Evolutionary conservation across 2,888 invertebrate species (phyloP), one percentile per base, ranked within the genome.

Genomic region (Tolmerus cingulatus): DNA sequence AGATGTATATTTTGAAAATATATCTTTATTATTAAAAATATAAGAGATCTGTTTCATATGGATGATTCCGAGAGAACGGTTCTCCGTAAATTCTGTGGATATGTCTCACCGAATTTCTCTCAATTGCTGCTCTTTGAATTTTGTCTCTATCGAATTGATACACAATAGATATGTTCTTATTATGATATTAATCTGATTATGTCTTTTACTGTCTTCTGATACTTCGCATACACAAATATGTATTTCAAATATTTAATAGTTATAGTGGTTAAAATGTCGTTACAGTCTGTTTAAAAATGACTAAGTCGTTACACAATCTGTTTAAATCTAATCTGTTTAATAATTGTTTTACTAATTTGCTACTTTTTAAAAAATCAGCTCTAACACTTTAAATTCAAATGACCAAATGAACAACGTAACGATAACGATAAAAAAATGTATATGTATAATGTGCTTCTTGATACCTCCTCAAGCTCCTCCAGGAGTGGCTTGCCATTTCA

Each of bases 251-350:
- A 81, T 81, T 46, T 30, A 81, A 51, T 51, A 51, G 43, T 84
- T 46, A 66, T 84, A 74, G 37, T 84, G 66, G 43, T 84, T 84
- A 84, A 84, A 84, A 84, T 84, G 84, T 66, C 66, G 37, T 84
- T 66, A 84, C 84, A 84, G 84, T 84, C 66, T 84, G 84, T 84
- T 84, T 84, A 84, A 84, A 84, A 74, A 66, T 84, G 74, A 84
- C 84, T 84, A 84, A 66, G 84, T 84, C 51, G 66, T 66, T 66
- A 84, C 84, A 84, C 74, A 84, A 66, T 66, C 66, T 66, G 23
- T 66, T 66, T 66, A 66, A 84, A 46, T 84, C 66, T 84, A 84
- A 84, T 66, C 30, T 84, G 51, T 74, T 66, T 82, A 82, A 51
- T 82, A 84, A 84, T 84, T 84, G 30, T 74, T 84, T n/a, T 84